Conservation (phyloP, 2,113 vertebrate genomes). For the Phyllostomus discolor region DNA sequence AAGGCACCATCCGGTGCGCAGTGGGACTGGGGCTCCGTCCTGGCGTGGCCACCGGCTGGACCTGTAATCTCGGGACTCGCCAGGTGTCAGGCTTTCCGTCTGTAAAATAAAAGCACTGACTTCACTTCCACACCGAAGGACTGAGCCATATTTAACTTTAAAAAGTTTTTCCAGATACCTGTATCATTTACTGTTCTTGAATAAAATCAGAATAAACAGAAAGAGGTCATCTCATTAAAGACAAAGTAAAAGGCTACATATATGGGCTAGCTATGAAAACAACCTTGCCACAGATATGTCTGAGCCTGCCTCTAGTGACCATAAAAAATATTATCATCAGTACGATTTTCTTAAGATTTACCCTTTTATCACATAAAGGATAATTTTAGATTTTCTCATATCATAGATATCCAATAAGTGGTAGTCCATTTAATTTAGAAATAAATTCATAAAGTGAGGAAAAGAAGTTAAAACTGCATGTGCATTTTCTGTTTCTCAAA, state of each 20-base stretch:
- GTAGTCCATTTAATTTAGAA: slow-evolving; percentile 22
- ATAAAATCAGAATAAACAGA: slow-evolving; percentile 1
- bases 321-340: background rate
- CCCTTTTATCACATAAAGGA: background rate
- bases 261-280: background rate
- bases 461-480: background rate
- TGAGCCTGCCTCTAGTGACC: background rate
- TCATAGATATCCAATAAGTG: background rate
- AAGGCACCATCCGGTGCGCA: background rate
- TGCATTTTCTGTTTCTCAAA: slow-evolving; percentile 13
- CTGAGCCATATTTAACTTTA: slow-evolving; percentile 1
- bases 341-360: background rate
- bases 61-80: background rate
- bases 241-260: slow-evolving; percentile 17
- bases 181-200: slow-evolving; percentile 13
- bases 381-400: background rate
- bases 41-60: background rate
- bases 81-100: background rate
- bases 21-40: background rate
- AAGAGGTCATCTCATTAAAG: background rate
- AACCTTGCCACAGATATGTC: background rate
- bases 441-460: slow-evolving; percentile 11
- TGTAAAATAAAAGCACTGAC: background rate
- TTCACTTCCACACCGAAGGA: slow-evolving; percentile 18
- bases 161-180: background rate